Percentiles rank a stretch among this genome's conserved stretches.
Evolutionary conservation across 2,888 invertebrate species (phyloP).

Genomic region (Xestia sexstrigata): DNA sequence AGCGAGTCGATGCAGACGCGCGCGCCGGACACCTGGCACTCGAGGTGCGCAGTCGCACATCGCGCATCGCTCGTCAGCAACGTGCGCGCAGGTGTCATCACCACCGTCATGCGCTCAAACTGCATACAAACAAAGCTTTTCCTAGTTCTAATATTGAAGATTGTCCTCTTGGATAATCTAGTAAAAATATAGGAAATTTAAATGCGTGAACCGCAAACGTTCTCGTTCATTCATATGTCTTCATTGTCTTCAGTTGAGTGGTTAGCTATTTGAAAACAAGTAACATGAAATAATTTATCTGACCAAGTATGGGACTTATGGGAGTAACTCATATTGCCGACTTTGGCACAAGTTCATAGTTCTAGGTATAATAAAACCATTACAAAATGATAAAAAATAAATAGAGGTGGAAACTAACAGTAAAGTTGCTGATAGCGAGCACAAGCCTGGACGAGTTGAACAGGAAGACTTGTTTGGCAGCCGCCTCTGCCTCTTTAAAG

Average conservation of each 20-base stretch:
- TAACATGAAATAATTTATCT: not conserved
- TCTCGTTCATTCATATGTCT: too few species aligned
- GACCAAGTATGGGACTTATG: not conserved
- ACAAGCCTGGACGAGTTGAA: slow-evolving; percentile 85
- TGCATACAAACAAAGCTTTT: slow-evolving; percentile 52
- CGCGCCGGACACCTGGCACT: slow-evolving; percentile 83
- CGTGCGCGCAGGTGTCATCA: slow-evolving; percentile 80
- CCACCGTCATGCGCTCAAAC: slow-evolving; percentile 80
- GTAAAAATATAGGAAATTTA: not conserved
- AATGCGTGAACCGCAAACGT: too few species aligned
- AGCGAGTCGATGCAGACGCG: slow-evolving; percentile 83
- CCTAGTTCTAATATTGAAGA: not conserved
- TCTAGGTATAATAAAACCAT: not conserved
- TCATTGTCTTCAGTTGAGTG: not conserved
- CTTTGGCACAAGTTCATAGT: not conserved
- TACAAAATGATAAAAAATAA: not conserved
- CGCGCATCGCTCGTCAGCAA: slow-evolving; percentile 66
- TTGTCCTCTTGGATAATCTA: not conserved
- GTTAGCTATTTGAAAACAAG: not conserved
- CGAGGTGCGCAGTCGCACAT: slow-evolving; percentile 75
- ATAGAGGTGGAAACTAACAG: slow-evolving; percentile 70
- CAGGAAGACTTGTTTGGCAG: slow-evolving; percentile 75
- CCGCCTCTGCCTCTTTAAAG: slow-evolving; percentile 66
- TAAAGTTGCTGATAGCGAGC: slow-evolving; percentile 81
- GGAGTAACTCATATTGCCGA: not conserved